A percentile compares a stretch with the other conserved stretches of the same genome.
Evolutionary conservation across 1,140 invertebrate species (phyloP).

Genomic region (Nephotettix cincticeps): DNA sequence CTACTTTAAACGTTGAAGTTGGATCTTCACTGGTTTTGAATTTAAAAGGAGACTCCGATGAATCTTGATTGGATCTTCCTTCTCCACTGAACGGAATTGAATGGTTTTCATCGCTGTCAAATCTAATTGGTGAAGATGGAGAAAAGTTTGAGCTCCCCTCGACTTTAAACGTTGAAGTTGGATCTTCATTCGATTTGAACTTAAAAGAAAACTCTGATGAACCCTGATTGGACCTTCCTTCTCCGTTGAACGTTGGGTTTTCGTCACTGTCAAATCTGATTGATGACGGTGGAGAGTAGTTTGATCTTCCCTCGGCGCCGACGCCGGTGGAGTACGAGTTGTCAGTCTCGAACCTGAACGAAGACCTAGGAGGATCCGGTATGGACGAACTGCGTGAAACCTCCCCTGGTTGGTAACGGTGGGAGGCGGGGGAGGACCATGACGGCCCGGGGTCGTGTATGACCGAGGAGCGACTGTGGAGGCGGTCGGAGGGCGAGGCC

Average conservation of each 20-base stretch:
- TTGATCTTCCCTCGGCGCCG: neutral
- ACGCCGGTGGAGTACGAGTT: neutral
- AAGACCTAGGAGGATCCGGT: neutral
- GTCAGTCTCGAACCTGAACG: neutral
- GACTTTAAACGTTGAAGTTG: neutral
- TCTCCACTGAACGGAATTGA: neutral
- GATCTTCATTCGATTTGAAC: neutral
- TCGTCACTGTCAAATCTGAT: neutral
- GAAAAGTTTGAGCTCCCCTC: neutral
- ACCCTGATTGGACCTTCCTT: neutral
- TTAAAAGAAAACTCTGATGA: neutral
- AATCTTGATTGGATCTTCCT: neutral
- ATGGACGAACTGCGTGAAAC: too few species aligned
- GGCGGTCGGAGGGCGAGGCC: neutral
- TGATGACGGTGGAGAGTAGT: neutral
- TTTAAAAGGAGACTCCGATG: neutral
- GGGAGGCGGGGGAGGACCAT: neutral
- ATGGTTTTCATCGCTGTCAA: neutral
- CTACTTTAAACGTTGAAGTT: neutral
- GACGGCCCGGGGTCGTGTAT: conserved; percentile 8
- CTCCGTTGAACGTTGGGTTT: neutral
- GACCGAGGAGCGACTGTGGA: neutral
- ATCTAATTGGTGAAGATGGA: too few species aligned
- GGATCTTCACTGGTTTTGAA: neutral
- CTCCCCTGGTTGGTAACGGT: neutral